Conservation (phyloP, 64 coral and sea anemone genomes). For the Catalaphyllia jardinei region DNA sequence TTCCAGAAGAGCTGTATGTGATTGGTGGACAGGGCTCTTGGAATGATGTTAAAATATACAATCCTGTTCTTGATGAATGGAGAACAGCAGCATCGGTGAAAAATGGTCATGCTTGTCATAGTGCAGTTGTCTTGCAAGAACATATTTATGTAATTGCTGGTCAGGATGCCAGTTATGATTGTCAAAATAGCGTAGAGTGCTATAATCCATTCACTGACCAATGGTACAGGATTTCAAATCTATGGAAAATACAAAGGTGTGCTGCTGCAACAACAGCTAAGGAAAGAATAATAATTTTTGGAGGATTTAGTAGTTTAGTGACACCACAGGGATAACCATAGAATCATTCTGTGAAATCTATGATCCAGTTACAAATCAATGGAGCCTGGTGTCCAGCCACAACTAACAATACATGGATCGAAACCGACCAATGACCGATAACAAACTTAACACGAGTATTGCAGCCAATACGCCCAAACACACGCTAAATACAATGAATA, state of each 20-base stretch:
- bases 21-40: background rate
- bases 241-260: background rate
- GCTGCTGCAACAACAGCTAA: background rate
- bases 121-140: background rate
- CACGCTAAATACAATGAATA: too few relatives aligned
- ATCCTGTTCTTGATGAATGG: slow-evolving; percentile 20
- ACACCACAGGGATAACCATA: background rate
- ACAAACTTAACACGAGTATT: too few relatives aligned
- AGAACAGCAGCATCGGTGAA: background rate
- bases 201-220: background rate
- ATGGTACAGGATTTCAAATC: background rate
- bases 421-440: too few relatives aligned
- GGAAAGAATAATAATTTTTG: background rate
- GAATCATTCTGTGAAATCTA: background rate
- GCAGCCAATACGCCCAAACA: too few relatives aligned
- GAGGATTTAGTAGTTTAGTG: background rate
- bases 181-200: background rate
- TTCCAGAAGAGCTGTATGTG: slow-evolving; percentile 19
- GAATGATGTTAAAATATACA: background rate
- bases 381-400: background rate
- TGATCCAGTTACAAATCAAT: background rate
- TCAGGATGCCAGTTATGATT: background rate
- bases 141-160: slow-evolving; percentile 23
- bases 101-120: background rate
- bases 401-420: too few relatives aligned